Evolutionary conservation across 2,797 vertebrate species (phyloP), one percentile per base, ranked within the genome.

Genomic region (Karalla daura): DNA sequence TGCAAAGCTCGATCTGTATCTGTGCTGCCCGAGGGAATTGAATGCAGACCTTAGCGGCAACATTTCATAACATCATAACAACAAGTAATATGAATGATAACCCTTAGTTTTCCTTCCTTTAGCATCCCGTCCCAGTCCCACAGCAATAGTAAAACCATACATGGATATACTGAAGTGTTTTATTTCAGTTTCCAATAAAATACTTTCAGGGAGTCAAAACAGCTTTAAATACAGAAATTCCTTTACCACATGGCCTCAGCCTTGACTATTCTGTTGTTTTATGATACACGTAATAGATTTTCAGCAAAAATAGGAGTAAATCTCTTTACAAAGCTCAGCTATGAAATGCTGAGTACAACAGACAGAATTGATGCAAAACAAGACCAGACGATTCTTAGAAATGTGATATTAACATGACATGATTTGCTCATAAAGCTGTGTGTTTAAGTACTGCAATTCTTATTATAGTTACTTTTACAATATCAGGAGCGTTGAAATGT

Each of bases 181-280:
- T 64, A 81, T 76, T 80, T 54, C 23, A 33, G 33, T 21, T 58
- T 37, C 28, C 13, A 55, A 49, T 52, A 39, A 71, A 76, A 76
- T 49, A 65, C 25, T 59, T 49, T 30, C 4, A 60, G 39, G 32
- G 24, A 76, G 36, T 21, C 12, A 17, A 73, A 56, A 50, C 1
- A 2, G 14, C 7, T 24, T 63, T 10, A 67, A 50, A 68, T 21
- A 1, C 12, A 37, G 13, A 12, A 20, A 2, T 18, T 62, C 75
- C 3, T 24, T n/a, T 13, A 25, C 52, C 4, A 17, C 37, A 36
- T 62, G 33, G 69, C 7, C 4, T 18, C 5, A 24, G 14, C 7
- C 7, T n/a, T 8, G 25, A 33, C 54, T 15, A 20, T 1, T 24
- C 40, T 21, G 35, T 58, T 21, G 36, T 18, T n/a, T 35, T 37